Evolutionary conservation across 1,140 invertebrate genomes (phyloP), one percentile per base, ranked within the genome.

Genomic region (Macrostomum lignano): DNA sequence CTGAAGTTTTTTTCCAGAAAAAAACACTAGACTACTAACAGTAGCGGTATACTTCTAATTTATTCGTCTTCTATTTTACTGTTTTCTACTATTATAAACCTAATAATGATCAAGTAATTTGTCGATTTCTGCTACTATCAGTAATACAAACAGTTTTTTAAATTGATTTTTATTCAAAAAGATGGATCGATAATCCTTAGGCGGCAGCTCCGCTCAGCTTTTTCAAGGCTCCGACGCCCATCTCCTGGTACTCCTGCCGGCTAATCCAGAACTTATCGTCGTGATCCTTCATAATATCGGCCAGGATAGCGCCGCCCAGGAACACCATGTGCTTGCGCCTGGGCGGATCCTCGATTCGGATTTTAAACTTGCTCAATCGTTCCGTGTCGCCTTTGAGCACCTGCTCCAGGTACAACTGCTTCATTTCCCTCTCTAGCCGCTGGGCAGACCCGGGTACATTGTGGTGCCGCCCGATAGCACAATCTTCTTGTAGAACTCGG

Each of bases 251-350:
- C 46, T 94, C 84, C 47, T 75, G 65, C 39, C 72, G 67, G 1
- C 76, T 74, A 47, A 98, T 71, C 91, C 91, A 98, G 57, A 93
- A 91, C 36, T 69, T 68, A 32, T 42, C 42, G 49, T 86, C 78
- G 45, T 78, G 70, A 59, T 96, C 79, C 60, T 91, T 93, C 65
- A 84, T 91, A 11, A 96, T 78, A 58, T 93, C 78, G 2, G 86
- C 86, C 31, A 98, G 62, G 0, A 98, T 86, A 30, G 91, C 82
- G 31, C 91, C 91, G 30, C 88, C 88, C 49, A 94, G 79, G 54
- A 96, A 98, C 9, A 98, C 91, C 81, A 96, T 93, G 57, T 98
- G 84, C 62, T 96, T 96, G 40, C 88, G 67, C 38, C 81, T 65
- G 0, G 88, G 86, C 1, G 86, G 84, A 58, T 94, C 88, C 61